These are phyloP conservation scores for Nemopilema nomurai DNA, from an alignment of 30 jellyfish, hydroid and myxozoan species.

Conservation along the genomic window DNA sequence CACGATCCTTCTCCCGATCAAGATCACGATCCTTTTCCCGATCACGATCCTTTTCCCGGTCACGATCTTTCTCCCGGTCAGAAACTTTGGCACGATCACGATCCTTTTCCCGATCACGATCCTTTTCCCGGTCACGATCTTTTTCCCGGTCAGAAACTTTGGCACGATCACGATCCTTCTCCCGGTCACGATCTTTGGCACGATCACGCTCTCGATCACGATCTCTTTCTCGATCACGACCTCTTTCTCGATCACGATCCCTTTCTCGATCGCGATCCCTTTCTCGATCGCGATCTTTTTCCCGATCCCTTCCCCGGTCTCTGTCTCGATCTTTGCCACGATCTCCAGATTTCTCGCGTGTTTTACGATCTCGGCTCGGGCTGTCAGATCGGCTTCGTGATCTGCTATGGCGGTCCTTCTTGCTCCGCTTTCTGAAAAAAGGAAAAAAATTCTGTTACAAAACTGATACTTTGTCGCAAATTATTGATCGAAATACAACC, in stretches of 20 bases:
- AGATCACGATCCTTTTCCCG: conserved; percentile 27
- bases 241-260: conserved; percentile 15
- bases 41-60: conserved; percentile 44
- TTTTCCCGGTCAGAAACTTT: conserved; percentile 21
- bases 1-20: conserved; percentile 14
- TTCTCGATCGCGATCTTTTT: conserved; percentile 25
- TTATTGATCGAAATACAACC: too few species aligned
- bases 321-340: conserved; percentile 46
- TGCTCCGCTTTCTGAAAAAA: conserved; percentile 41
- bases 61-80: conserved; percentile 11
- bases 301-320: conserved; percentile 45
- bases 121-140: conserved; percentile 41
- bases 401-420: conserved; percentile 43
- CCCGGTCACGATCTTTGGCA: conserved; percentile 33
- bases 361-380: conserved; percentile 60
- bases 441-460: neutral
- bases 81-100: conserved; percentile 15
- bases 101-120: conserved; percentile 1
- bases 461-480: too few species aligned
- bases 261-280: conserved; percentile 34
- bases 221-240: conserved; percentile 7
- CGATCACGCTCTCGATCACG: conserved; percentile 30
- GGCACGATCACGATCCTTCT: conserved; percentile 14
- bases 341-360: conserved; percentile 47
- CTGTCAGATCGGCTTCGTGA: conserved; percentile 44